Conservation (phyloP, 2,888 invertebrate species). For the Acanthosoma haemorrhoidale region DNA sequence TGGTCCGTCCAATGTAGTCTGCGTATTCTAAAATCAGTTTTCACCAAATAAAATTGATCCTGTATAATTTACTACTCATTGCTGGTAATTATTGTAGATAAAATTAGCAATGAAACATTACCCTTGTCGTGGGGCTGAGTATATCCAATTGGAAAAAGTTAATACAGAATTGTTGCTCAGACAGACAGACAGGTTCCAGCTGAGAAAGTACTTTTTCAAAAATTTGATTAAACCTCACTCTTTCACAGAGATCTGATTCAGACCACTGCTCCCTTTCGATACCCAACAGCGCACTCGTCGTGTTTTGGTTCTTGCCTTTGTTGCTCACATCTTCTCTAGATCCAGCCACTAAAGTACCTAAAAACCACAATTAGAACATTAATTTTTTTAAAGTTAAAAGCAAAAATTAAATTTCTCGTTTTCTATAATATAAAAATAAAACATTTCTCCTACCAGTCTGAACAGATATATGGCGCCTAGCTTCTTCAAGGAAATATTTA, state of each 20-base stretch:
- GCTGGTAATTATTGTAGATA: not conserved
- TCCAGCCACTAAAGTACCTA: constrained; percentile 47
- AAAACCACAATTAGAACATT: not conserved
- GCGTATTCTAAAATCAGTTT: constrained; percentile 49
- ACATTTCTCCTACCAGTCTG: constrained; percentile 39
- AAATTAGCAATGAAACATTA: constrained; percentile 31
- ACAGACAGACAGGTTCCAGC: constrained; percentile 83
- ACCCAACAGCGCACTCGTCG: constrained; percentile 47
- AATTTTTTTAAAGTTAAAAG: no score
- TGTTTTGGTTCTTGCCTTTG: constrained; percentile 42
- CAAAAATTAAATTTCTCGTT: no score
- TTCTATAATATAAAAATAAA: not conserved
- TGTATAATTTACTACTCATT: not conserved
- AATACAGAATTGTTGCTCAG: constrained; percentile 92
- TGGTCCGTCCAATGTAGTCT: constrained; percentile 53
- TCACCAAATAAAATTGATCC: not conserved
- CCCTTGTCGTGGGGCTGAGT: constrained; percentile 52
- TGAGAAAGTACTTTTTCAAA: constrained; percentile 81
- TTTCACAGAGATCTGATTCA: constrained; percentile 57
- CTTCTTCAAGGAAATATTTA: constrained; percentile 69
- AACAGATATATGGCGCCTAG: constrained; percentile 54
- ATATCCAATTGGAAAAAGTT: constrained; percentile 81
- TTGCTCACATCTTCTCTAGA: constrained; percentile 47
- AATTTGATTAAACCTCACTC: constrained; percentile 59
- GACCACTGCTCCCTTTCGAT: constrained; percentile 61